Evolutionary conservation across 92 coral and sea anemone species (phyloP).

Genomic region (Porites cylindrica): DNA sequence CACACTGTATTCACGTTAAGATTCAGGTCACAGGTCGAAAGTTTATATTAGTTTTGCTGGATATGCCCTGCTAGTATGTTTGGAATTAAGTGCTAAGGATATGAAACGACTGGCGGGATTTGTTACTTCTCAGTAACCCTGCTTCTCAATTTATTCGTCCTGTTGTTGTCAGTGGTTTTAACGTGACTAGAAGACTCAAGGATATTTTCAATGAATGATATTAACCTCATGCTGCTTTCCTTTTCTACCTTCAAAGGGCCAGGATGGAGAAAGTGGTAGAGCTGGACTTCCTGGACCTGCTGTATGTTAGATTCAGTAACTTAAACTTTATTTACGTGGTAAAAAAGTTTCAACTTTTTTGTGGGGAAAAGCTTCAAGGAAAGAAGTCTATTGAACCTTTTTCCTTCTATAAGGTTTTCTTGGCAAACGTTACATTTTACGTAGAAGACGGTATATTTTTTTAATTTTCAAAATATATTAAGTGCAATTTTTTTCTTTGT

Average conservation of each 20-base stretch:
- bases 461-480: no score
- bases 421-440: no score
- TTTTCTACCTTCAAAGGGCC: slow-evolving; percentile 43
- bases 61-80: neutral
- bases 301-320: slow-evolving; percentile 19
- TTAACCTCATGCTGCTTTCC: neutral
- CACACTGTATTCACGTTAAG: neutral
- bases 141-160: neutral
- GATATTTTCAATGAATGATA: no score
- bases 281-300: slow-evolving; percentile 71
- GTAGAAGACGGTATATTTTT: neutral
- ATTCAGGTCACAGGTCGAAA: neutral
- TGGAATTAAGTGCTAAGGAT: neutral
- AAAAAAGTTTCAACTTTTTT: neutral
- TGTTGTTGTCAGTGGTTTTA: neutral
- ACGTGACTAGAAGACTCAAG: neutral
- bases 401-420: neutral
- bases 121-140: no score
- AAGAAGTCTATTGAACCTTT: neutral
- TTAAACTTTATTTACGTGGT: neutral
- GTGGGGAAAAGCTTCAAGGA: neutral
- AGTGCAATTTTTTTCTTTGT: no score
- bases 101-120: neutral
- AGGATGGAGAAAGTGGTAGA: slow-evolving; percentile 67
- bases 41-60: neutral